Conservation (phyloP, 1,140 invertebrate genomes). For the Vanessa tameamea region DNA sequence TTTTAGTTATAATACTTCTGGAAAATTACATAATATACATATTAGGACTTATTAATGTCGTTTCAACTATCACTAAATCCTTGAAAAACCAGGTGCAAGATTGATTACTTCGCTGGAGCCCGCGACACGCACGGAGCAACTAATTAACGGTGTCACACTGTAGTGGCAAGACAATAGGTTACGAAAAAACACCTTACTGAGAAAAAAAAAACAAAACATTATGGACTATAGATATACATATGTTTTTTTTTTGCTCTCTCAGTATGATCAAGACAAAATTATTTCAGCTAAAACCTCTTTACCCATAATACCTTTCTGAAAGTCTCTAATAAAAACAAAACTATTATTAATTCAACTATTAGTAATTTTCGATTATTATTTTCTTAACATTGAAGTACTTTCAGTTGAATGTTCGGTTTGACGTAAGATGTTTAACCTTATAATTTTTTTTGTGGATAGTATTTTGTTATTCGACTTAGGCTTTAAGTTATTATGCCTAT, state of each 20-base stretch:
- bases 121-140: conserved; percentile 58
- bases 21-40: not conserved
- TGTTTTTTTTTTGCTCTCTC: not conserved
- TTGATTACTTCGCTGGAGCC: conserved; percentile 66
- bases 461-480: too few species aligned
- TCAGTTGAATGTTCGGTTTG: too few species aligned
- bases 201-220: conserved; percentile 25
- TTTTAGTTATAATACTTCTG: not conserved
- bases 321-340: not conserved
- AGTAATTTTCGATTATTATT: too few species aligned
- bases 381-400: too few species aligned
- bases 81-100: conserved; percentile 62
- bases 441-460: too few species aligned
- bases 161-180: conserved; percentile 43
- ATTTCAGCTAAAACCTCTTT: not conserved
- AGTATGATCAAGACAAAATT: not conserved
- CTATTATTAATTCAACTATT: too few species aligned
- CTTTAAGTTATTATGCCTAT: too few species aligned
- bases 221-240: conserved; percentile 6
- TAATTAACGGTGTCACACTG: conserved; percentile 70
- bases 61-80: conserved; percentile 42
- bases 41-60: conserved; percentile 16
- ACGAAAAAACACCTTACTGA: conserved; percentile 37
- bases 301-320: not conserved
- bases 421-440: too few species aligned